These are phyloP conservation scores for Trogon melanurus DNA, from an alignment of 2,113 vertebrate species.

Conservation along the genomic window DNA sequence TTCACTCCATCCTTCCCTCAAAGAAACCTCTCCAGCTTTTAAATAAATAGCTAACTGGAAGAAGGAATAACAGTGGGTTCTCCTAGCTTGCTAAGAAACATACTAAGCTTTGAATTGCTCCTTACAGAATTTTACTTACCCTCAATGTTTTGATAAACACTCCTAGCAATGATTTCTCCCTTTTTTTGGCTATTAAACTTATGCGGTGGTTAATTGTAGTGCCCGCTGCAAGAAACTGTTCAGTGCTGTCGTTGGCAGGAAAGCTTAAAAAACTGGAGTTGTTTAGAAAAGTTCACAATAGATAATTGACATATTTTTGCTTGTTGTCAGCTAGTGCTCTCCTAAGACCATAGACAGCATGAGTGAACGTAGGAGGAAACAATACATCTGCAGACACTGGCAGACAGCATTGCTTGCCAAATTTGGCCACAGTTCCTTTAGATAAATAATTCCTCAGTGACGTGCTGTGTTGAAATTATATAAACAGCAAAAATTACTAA, in stretches of 20 bases:
- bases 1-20: neutral
- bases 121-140: neutral
- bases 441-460: slow-evolving; percentile 83
- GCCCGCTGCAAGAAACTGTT: slow-evolving; percentile 10
- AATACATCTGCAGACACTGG: slow-evolving; percentile 76
- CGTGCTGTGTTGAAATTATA: slow-evolving; percentile 77
- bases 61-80: neutral
- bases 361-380: slow-evolving; percentile 67
- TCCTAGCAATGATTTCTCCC: neutral
- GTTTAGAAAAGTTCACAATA: neutral
- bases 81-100: neutral
- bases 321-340: slow-evolving; percentile 47
- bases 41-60: neutral
- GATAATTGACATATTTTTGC: slow-evolving; percentile 43
- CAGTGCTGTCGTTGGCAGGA: neutral
- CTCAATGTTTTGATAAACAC: neutral
- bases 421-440: slow-evolving; percentile 76
- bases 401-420: slow-evolving; percentile 71
- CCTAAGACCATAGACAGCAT: slow-evolving; percentile 46
- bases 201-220: neutral
- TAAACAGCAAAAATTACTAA: slow-evolving; percentile 84
- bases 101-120: neutral
- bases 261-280: neutral
- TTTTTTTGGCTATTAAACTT: neutral
- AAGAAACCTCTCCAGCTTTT: neutral